These are phyloP conservation scores for Sinhomidia bicolor DNA, from an alignment of 2,888 invertebrate species.

Conservation along the genomic window DNA sequence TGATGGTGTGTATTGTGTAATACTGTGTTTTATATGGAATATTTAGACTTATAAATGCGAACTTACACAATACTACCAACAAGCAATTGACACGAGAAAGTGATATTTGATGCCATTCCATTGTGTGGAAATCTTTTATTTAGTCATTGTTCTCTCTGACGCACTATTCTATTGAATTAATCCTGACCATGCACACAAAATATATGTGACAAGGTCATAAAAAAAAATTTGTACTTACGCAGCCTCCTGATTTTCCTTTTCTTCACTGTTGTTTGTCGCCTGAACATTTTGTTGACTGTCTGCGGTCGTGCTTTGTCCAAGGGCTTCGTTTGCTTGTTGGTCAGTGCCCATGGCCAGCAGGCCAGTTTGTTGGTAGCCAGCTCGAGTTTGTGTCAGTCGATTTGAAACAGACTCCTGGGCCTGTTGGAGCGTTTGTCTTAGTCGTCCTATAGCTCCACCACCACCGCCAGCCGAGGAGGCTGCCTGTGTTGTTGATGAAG, in stretches of 20 bases:
- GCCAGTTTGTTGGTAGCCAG: slow-evolving; percentile 63
- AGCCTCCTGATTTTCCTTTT: slow-evolving; percentile 79
- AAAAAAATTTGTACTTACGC: slow-evolving; percentile 76
- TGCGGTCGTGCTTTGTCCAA: slow-evolving; percentile 42
- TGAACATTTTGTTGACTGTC: slow-evolving; percentile 76
- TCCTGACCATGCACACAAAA: background rate
- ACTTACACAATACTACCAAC: too few species aligned
- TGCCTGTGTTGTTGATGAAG: background rate
- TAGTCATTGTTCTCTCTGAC: too few species aligned
- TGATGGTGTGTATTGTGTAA: too few species aligned
- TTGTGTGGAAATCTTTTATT: too few species aligned
- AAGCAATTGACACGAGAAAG: too few species aligned
- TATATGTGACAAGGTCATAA: slow-evolving; percentile 17
- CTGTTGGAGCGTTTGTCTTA: slow-evolving; percentile 80
- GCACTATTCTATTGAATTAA: too few species aligned
- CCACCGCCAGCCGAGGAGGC: slow-evolving; percentile 3
- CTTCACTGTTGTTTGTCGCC: slow-evolving; percentile 65
- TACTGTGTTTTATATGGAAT: too few species aligned
- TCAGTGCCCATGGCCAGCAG: slow-evolving; percentile 46
- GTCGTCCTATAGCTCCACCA: slow-evolving; percentile 79
- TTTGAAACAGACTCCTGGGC: slow-evolving; percentile 80
- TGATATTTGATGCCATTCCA: too few species aligned
- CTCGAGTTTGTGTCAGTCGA: slow-evolving; percentile 76
- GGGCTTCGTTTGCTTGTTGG: slow-evolving; percentile 73
- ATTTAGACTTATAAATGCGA: too few species aligned